Evolutionary conservation across 2,797 vertebrate genomes (phyloP).

Genomic region (Arctocebus calabarensis): DNA sequence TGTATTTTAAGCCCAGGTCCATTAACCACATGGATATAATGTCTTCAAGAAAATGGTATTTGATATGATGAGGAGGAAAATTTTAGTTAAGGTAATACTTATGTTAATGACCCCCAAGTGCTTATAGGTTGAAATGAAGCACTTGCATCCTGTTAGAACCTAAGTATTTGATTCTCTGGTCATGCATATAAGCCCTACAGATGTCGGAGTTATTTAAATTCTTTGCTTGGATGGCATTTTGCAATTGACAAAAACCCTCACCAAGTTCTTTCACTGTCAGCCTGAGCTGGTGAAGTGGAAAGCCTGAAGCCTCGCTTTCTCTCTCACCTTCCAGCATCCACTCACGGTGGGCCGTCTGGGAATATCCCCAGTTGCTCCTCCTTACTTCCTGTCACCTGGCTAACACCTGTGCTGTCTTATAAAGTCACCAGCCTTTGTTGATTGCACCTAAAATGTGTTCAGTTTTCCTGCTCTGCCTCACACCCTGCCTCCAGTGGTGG

Average conservation of each 20-base stretch:
- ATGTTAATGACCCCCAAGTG: background rate
- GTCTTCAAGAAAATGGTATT: background rate
- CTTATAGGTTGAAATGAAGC: background rate
- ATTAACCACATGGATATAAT: background rate
- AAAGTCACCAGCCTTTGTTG: background rate
- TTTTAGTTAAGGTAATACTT: background rate
- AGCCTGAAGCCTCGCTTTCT: background rate
- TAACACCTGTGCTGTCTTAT: background rate
- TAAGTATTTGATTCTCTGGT: background rate
- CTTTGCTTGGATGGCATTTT: slow-evolving; percentile 4
- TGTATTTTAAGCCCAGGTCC: background rate
- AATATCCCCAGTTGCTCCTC: background rate
- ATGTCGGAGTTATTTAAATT: background rate
- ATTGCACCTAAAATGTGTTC: background rate
- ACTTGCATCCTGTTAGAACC: background rate
- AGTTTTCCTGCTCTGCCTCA: background rate
- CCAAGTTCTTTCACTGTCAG: background rate
- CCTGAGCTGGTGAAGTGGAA: background rate
- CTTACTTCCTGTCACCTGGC: background rate
- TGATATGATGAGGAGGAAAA: background rate
- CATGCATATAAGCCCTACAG: background rate
- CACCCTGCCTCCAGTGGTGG: background rate
- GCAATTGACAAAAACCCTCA: background rate
- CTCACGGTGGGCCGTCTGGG: background rate
- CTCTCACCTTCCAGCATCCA: background rate